Conservation (phyloP, 2,797 vertebrate species). For the Ctenosaura bakeri region DNA sequence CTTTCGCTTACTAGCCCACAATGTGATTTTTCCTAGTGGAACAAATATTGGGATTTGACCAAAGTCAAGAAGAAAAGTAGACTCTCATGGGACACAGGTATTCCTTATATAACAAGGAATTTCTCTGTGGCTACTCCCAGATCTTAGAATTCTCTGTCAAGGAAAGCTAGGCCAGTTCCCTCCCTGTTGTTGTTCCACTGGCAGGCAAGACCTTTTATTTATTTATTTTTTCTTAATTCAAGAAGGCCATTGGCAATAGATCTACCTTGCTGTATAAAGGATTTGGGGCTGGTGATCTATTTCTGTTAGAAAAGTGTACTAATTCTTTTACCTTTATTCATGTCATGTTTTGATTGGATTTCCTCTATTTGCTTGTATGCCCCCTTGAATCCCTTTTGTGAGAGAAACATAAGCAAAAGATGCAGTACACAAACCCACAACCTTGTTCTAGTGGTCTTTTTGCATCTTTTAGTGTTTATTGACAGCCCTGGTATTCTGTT, state of each 20-base stretch:
- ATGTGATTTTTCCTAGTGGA: neutral
- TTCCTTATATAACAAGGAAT: neutral
- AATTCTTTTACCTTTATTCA: neutral
- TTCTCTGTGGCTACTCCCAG: too few species aligned
- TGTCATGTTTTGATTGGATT: neutral
- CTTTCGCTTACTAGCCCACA: neutral
- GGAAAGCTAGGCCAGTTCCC: neutral
- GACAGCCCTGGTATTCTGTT: neutral
- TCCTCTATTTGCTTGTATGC: neutral
- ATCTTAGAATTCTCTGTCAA: neutral
- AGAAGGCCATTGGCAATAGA: too few species aligned
- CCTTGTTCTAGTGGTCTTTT: neutral
- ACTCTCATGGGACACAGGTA: too few species aligned
- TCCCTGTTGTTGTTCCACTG: neutral
- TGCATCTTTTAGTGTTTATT: neutral
- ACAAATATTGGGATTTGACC: neutral
- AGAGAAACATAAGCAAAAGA: neutral
- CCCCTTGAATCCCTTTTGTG: neutral
- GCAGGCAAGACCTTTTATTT: neutral
- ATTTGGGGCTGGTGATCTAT: neutral
- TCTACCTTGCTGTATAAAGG: neutral
- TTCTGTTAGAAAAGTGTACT: neutral
- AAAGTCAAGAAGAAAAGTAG: neutral
- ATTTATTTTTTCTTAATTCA: neutral
- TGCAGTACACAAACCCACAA: neutral